A percentile compares a stretch with the other conserved stretches of the same genome.
Evolutionary conservation across 2,113 vertebrate genomes (phyloP).

Genomic region (Catagonus wagneri): DNA sequence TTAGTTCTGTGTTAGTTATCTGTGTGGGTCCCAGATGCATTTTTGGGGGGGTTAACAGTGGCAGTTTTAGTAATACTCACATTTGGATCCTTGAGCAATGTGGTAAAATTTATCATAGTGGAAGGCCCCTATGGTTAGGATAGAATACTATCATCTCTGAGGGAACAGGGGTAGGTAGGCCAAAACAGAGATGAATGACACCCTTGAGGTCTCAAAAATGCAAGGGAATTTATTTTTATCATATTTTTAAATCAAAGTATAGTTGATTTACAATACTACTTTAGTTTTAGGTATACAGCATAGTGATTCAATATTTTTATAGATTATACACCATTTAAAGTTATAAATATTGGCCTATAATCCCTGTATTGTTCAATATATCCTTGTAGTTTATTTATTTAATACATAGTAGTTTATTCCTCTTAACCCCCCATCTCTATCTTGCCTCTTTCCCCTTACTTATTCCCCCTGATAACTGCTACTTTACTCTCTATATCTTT

Average conservation of each 20-base stretch:
- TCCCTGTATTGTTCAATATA: neutral
- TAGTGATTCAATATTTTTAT: neutral
- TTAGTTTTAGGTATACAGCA: neutral
- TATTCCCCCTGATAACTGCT: neutral
- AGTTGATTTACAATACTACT: neutral
- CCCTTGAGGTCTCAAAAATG: neutral
- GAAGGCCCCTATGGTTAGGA: fast-evolving
- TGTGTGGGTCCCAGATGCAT: neutral
- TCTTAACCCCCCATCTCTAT: neutral
- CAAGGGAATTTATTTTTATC: neutral
- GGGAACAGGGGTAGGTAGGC: neutral
- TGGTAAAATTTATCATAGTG: neutral
- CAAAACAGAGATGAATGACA: neutral
- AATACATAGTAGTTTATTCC: neutral
- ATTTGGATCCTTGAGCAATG: neutral
- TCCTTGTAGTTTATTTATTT: neutral
- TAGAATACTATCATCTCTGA: neutral
- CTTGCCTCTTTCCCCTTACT: neutral
- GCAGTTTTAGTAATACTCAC: neutral
- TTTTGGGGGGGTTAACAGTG: neutral
- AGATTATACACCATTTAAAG: neutral
- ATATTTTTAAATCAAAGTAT: neutral
- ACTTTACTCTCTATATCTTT: neutral
- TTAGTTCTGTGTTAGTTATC: neutral
- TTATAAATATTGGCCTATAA: neutral